Evolutionary conservation across 1,140 invertebrate genomes (phyloP), one percentile per base, ranked within the genome.

Genomic region (Drosophila lowei): DNA sequence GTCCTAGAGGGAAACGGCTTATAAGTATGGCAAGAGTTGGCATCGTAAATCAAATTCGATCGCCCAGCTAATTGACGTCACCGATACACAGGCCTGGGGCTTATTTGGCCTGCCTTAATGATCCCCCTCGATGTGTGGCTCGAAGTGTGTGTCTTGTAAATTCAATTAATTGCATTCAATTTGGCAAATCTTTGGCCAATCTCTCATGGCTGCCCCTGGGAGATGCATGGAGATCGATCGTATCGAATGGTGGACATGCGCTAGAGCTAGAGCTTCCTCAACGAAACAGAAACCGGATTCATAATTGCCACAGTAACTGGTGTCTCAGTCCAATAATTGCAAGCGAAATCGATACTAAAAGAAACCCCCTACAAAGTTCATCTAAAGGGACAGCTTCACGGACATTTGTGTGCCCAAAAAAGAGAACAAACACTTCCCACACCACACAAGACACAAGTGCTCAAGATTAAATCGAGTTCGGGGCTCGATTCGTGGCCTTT

Each of bases 1-100:
- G 68, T 74, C 78, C 83, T 88, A 44, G n/a, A 54, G 50, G 60
- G n/a, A 61, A 70, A 68, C 23, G 38, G 25, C 63, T 48, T n/a
- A 41, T 53, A 85, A 55, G 65, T 50, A 64, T 62, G 48, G 46
- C 60, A 60, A 59, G 41, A 68, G 7, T 23, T 61, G 54, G 46
- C 55, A 30, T 30, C 28, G 43, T 50, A 41, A 46, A 64, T 73
- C 23, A 52, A 48, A 15, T 16, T 15, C 28, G 25, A n/a, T 23
- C 50, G 15, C 15, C 16, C 13, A 68, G 21, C 41, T 50, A 49
- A 44, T 41, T 28, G 13, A 49, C 18, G 52, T 70, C 62, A 57
- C 59, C 48, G 38, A 50, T 62, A 11, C 28, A 53, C 50, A 53
- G 2, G 9, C 34, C 34, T 38, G 34, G 11, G 3, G 3, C 34